A percentile compares a stretch with the other conserved stretches of the same genome.
Evolutionary conservation across 2,888 invertebrate species (phyloP).

Genomic region (Ethmia dodecea): DNA sequence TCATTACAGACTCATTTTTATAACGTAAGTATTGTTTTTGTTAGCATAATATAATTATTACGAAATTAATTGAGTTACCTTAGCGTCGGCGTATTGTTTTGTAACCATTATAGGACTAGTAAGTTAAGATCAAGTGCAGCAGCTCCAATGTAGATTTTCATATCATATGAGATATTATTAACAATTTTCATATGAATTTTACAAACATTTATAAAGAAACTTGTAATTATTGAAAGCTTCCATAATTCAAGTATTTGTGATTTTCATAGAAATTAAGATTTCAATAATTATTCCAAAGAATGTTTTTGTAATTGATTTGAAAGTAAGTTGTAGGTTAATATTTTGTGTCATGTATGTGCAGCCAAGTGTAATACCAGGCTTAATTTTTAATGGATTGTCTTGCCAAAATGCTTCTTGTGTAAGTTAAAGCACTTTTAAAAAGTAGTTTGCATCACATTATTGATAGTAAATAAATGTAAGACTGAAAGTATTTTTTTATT

Average conservation of each 20-base stretch:
- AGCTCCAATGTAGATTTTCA: too few species aligned
- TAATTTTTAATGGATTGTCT: slow-evolving; percentile 20
- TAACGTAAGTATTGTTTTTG: slow-evolving; percentile 1
- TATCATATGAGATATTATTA: too few species aligned
- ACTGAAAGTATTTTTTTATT: slow-evolving; percentile 26
- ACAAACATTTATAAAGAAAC: too few species aligned
- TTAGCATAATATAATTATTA: background rate
- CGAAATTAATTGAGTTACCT: slow-evolving; percentile 7
- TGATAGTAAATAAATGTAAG: slow-evolving; percentile 56
- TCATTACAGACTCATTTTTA: slow-evolving; percentile 9
- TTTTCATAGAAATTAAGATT: slow-evolving; percentile 23
- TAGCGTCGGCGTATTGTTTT: background rate
- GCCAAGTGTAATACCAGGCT: background rate
- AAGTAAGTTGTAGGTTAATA: slow-evolving; percentile 3
- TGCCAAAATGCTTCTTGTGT: slow-evolving; percentile 41
- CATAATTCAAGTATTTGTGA: slow-evolving; percentile 24
- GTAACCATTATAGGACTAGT: too few species aligned
- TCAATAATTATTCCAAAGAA: slow-evolving; percentile 36
- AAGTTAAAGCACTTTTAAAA: slow-evolving; percentile 37
- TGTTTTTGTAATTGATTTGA: slow-evolving; percentile 22
- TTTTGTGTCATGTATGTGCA: too few species aligned
- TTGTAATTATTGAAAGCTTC: too few species aligned
- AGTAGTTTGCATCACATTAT: slow-evolving; percentile 51
- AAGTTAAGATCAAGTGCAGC: too few species aligned
- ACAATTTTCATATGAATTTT: too few species aligned